Conservation (phyloP, 2,113 vertebrate species). For the Crocuta crocuta region DNA sequence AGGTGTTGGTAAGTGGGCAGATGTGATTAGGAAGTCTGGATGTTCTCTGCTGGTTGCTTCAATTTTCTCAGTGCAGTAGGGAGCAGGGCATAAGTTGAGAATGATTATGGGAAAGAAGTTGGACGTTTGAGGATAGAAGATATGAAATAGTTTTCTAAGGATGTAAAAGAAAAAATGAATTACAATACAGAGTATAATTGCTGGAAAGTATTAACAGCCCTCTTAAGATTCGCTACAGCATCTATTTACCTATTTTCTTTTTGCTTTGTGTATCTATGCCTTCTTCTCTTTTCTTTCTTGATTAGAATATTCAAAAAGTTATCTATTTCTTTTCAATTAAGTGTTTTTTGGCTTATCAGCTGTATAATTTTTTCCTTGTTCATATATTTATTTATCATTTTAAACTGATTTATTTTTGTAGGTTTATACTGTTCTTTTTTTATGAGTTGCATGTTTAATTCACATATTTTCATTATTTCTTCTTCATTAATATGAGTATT, state of each 20-base stretch:
- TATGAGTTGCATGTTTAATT: background rate
- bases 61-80: background rate
- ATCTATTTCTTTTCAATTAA: background rate
- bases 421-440: background rate
- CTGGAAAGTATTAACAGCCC: background rate
- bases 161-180: background rate
- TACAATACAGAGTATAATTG: background rate
- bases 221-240: background rate
- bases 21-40: background rate
- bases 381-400: background rate
- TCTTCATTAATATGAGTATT: background rate
- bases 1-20: background rate
- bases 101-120: background rate
- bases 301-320: background rate
- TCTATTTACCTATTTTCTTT: background rate
- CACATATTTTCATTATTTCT: constrained; percentile 1
- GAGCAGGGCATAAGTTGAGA: background rate
- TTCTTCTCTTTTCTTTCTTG: background rate
- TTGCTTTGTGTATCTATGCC: background rate
- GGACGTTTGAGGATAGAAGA: background rate
- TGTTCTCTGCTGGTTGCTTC: background rate
- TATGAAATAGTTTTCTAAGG: background rate
- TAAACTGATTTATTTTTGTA: background rate
- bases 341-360: background rate
- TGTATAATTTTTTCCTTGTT: background rate